phyloP scores from a whole-genome alignment of 2,888 invertebrate genomes.

The Apomyelois bistriatella region DNA sequence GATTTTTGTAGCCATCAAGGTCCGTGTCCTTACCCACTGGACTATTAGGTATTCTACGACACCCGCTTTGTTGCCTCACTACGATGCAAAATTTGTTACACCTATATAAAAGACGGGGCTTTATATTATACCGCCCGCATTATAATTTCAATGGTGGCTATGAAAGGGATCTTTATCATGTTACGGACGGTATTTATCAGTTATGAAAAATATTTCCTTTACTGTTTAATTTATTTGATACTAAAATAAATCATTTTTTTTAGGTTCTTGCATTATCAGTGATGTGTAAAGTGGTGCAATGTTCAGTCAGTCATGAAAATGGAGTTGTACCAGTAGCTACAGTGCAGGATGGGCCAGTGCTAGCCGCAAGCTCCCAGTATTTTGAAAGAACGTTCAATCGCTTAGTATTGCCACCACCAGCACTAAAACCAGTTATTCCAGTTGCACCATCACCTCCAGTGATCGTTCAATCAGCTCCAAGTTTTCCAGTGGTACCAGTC shows the following conservation, averaged over 20 bases:
- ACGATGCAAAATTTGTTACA: constrained; percentile 78
- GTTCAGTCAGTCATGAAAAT: constrained; percentile 43
- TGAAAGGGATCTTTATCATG: constrained; percentile 55
- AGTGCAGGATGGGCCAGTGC: constrained; percentile 66
- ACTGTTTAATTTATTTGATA: constrained; percentile 2
- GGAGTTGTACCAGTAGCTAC: constrained; percentile 24
- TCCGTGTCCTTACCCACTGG: constrained; percentile 70
- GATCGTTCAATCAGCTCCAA: constrained; percentile 26
- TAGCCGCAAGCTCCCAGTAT: constrained; percentile 85
- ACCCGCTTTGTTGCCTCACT: constrained; percentile 68
- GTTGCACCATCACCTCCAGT: constrained; percentile 35
- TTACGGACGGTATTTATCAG: constrained; percentile 47
- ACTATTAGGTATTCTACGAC: constrained; percentile 75
- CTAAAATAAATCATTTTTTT: constrained; percentile 17
- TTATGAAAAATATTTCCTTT: constrained; percentile 15
- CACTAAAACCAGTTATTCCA: constrained; percentile 30
- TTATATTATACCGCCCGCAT: constrained; percentile 70
- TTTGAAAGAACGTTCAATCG: constrained; percentile 83
- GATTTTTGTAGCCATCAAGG: constrained; percentile 77
- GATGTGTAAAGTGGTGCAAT: constrained; percentile 42
- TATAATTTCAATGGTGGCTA: constrained; percentile 60
- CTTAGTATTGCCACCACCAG: constrained; percentile 54
- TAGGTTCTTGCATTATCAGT: constrained; percentile 49
- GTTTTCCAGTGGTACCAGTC: constrained; percentile 27
- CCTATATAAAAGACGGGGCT: constrained; percentile 74